phyloP scores from a whole-genome alignment of 2,113 vertebrate genomes.

The Saccopteryx bilineata region DNA sequence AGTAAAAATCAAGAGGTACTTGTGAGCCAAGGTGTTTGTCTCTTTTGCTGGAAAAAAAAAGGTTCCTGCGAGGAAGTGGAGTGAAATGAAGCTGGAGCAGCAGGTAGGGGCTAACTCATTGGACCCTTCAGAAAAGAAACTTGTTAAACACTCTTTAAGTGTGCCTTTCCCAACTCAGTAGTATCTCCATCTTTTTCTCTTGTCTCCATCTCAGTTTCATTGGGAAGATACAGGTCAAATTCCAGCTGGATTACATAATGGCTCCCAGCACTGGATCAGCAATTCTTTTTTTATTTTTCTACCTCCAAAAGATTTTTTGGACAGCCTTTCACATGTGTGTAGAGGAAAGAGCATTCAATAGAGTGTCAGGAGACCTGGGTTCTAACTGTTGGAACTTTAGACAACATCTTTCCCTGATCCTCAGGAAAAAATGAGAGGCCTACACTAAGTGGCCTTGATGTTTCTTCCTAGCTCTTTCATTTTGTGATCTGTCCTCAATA shows the following conservation, averaged over 20 bases:
- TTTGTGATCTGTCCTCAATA: conserved; percentile 1
- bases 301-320: conserved; percentile 43
- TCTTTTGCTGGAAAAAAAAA: neutral
- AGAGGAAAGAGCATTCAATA: conserved; percentile 4
- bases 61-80: neutral
- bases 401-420: conserved; percentile 12
- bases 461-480: neutral
- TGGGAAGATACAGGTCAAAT: conserved; percentile 59
- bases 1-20: neutral
- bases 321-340: neutral
- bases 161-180: neutral
- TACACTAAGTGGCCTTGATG: neutral
- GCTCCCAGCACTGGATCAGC: conserved; percentile 10
- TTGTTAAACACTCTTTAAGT: neutral
- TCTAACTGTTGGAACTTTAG: neutral
- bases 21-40: neutral
- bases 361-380: neutral
- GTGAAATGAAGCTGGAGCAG: neutral
- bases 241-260: conserved; percentile 54
- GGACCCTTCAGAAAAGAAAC: conserved; percentile 5
- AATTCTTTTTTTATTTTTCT: conserved; percentile 39
- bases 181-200: conserved; percentile 35
- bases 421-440: neutral
- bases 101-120: neutral
- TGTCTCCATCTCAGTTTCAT: conserved; percentile 49